phyloP scores from a whole-genome alignment of 2,797 vertebrate genomes.

The Syngnathus acus region DNA sequence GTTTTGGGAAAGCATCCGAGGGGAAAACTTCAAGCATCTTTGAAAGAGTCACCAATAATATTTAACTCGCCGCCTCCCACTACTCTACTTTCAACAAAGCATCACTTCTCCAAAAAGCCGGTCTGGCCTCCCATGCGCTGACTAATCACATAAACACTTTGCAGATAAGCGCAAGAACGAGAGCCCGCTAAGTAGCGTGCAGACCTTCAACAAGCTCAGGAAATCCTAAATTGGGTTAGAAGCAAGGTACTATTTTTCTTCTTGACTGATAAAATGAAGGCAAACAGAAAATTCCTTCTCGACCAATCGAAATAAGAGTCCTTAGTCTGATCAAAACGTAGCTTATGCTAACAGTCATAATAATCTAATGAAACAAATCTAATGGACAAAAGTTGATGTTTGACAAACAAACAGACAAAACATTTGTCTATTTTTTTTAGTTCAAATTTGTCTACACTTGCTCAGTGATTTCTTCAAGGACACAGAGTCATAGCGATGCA shows the following conservation, averaged over 20 bases:
- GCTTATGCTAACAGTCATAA: background rate
- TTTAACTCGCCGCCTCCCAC: slow-evolving; percentile 49
- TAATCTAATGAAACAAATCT: background rate
- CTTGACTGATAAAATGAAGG: background rate
- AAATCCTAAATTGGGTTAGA: background rate
- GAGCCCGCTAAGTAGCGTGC: background rate
- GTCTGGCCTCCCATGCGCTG: slow-evolving; percentile 32
- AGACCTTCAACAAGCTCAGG: background rate
- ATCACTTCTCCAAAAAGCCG: slow-evolving; percentile 21
- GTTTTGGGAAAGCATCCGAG: slow-evolving; percentile 40
- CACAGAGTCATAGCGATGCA: background rate
- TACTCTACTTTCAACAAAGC: slow-evolving; percentile 33
- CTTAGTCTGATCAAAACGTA: background rate
- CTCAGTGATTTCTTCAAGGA: background rate
- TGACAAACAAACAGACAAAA: background rate
- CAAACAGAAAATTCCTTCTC: background rate
- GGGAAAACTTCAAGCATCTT: slow-evolving; percentile 38
- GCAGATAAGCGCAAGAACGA: background rate
- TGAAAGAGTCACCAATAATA: slow-evolving; percentile 26
- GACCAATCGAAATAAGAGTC: background rate
- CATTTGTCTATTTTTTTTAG: background rate
- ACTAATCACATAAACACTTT: slow-evolving; percentile 41
- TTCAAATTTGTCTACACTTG: background rate
- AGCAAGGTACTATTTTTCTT: background rate
- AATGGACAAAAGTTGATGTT: too few relatives aligned